Conservation (phyloP, 2,888 invertebrate genomes). For the Oligia latruncula region DNA sequence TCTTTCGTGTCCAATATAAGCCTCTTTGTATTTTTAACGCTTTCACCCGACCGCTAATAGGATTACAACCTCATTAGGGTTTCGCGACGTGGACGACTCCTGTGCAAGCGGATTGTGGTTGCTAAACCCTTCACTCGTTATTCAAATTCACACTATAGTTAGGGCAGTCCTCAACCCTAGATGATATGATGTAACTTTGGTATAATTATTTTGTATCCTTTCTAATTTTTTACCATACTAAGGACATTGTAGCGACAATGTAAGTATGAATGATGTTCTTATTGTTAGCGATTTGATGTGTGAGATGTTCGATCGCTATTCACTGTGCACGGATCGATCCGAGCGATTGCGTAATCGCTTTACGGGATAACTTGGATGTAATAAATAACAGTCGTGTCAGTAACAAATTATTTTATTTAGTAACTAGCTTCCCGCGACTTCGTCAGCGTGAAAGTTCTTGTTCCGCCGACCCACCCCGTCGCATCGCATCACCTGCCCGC, state of each 20-base stretch:
- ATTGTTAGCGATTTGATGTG: not conserved
- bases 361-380: not conserved
- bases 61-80: slow-evolving; percentile 54
- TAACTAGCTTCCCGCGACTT: too few relatives aligned
- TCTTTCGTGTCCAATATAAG: slow-evolving; percentile 6
- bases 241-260: not conserved
- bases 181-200: not conserved
- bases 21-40: slow-evolving; percentile 45
- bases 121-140: slow-evolving; percentile 14
- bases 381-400: not conserved
- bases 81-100: slow-evolving; percentile 15
- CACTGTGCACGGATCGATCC: not conserved
- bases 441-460: too few relatives aligned
- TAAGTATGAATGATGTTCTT: not conserved
- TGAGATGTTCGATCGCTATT: not conserved
- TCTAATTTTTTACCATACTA: not conserved
- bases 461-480: too few relatives aligned
- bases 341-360: not conserved
- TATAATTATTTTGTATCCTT: not conserved
- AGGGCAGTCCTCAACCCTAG: not conserved
- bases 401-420: not conserved
- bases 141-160: slow-evolving; percentile 10
- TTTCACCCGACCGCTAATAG: slow-evolving; percentile 40
- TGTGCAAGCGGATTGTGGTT: slow-evolving; percentile 41
- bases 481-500: too few relatives aligned